Evolutionary conservation across 2,888 invertebrate species (phyloP).

Genomic region (Toxonevra muliebris): DNA sequence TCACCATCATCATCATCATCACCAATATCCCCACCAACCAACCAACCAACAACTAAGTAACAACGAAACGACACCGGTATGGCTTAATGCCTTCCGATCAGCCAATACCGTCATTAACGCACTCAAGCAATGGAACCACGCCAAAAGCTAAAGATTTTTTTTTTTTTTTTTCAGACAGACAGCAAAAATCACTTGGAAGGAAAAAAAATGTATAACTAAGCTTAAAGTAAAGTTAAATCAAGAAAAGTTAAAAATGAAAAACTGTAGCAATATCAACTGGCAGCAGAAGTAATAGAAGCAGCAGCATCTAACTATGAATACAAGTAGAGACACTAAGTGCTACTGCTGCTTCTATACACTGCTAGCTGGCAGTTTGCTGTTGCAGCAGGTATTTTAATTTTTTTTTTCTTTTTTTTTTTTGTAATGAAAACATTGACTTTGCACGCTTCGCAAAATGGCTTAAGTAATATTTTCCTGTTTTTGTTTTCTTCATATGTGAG

Average conservation of each 20-base stretch:
- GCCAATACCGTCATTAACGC: constrained; percentile 45
- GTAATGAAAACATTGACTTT: constrained; percentile 42
- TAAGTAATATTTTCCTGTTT: constrained; percentile 40
- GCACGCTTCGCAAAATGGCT: constrained; percentile 42
- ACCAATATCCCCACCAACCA: too few species aligned
- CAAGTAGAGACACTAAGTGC: constrained; percentile 10
- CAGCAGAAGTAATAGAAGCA: constrained; percentile 9
- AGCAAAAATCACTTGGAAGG: background rate
- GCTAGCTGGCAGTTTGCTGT: background rate
- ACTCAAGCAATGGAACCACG: constrained; percentile 44
- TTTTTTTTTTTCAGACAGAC: constrained; percentile 14
- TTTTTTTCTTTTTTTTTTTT: constrained; percentile 19
- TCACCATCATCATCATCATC: too few species aligned
- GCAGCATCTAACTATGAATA: constrained; percentile 5
- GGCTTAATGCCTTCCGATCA: constrained; percentile 46
- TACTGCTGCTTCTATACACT: constrained; percentile 6
- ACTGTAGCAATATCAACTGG: constrained; percentile 10
- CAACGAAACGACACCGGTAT: constrained; percentile 30
- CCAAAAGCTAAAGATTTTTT: background rate
- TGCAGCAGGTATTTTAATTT: background rate
- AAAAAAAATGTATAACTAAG: background rate
- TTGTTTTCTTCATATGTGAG: background rate
- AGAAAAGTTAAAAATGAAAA: constrained; percentile 19
- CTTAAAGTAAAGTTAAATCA: constrained; percentile 12
- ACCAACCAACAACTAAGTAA: too few species aligned